Conservation (phyloP, 1,140 invertebrate species). For the Diuraphis noxia region DNA sequence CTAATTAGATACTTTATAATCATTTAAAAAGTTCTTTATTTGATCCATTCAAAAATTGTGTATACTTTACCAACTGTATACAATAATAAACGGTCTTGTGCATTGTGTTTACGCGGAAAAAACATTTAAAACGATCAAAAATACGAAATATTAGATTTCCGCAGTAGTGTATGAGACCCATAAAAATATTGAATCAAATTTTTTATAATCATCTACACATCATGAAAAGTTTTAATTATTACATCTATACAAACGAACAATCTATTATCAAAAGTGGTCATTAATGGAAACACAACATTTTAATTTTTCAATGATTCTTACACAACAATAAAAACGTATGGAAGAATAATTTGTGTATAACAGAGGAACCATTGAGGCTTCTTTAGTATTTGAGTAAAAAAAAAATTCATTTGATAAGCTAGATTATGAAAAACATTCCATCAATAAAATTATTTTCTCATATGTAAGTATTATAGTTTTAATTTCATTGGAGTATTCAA, state of each 20-base stretch:
- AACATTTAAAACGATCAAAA: not conserved
- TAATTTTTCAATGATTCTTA: not conserved
- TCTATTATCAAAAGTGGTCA: not conserved
- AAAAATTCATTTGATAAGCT: not conserved
- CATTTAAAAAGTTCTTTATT: too few relatives aligned
- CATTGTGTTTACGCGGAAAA: not conserved
- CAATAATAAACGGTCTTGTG: not conserved
- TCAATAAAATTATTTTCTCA: not conserved
- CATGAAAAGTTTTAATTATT: not conserved
- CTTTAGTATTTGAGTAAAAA: not conserved
- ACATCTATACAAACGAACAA: not conserved
- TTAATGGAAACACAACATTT: not conserved
- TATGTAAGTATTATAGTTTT: not conserved
- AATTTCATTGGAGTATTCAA: not conserved
- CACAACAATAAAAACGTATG: not conserved
- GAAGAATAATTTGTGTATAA: not conserved
- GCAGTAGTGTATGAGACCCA: too few relatives aligned
- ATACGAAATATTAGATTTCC: not conserved
- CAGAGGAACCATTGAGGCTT: not conserved
- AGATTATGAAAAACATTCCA: not conserved
- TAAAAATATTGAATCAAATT: not conserved
- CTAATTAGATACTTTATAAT: not conserved
- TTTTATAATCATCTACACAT: not conserved
- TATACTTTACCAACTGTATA: not conserved
- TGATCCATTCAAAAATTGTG: too few relatives aligned